A percentile compares a stretch with the other conserved stretches of the same genome.
phyloP scores from a whole-genome alignment of 1,140 invertebrate genomes.

The Pristionchus pacificus region DNA sequence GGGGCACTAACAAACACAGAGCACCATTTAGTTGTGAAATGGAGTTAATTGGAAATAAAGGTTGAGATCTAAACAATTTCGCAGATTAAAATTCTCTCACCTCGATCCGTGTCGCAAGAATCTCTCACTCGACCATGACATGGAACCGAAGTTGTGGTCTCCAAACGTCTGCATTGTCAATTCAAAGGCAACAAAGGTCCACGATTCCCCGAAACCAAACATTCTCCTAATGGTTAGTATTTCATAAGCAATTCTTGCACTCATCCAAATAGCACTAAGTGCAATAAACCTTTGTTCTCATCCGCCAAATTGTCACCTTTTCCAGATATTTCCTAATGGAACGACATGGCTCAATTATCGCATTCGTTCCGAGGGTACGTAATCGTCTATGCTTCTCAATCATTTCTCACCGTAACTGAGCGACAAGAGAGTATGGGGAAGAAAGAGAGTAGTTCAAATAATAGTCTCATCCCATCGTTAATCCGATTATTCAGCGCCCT shows the following conservation, averaged over 20 bases:
- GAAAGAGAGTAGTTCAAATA: too few species aligned
- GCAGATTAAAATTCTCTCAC: slow-evolving; percentile 32
- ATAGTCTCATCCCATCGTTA: too few species aligned
- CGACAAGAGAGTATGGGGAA: too few species aligned
- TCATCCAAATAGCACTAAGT: too few species aligned
- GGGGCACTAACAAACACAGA: too few species aligned
- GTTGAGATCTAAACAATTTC: not conserved
- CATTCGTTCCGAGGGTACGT: slow-evolving; percentile 51
- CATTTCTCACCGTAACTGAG: not conserved
- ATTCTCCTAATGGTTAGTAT: slow-evolving; percentile 51
- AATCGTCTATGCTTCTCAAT: too few species aligned
- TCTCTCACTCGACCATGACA: slow-evolving; percentile 55
- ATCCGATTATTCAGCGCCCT: slow-evolving; percentile 50
- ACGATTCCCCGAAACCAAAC: slow-evolving; percentile 55
- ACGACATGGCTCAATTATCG: slow-evolving; percentile 56
- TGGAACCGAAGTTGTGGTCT: slow-evolving; percentile 55
- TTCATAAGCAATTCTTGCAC: not conserved
- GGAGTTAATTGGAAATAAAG: too few species aligned
- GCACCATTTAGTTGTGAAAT: too few species aligned
- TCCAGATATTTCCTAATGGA: slow-evolving; percentile 54
- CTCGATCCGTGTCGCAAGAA: slow-evolving; percentile 52
- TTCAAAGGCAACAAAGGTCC: slow-evolving; percentile 52
- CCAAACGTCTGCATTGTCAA: slow-evolving; percentile 57
- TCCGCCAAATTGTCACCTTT: slow-evolving; percentile 8
- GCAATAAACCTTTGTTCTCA: too few species aligned